Conservation (phyloP, 2,888 invertebrate species). For the Heliothis peltigera region DNA sequence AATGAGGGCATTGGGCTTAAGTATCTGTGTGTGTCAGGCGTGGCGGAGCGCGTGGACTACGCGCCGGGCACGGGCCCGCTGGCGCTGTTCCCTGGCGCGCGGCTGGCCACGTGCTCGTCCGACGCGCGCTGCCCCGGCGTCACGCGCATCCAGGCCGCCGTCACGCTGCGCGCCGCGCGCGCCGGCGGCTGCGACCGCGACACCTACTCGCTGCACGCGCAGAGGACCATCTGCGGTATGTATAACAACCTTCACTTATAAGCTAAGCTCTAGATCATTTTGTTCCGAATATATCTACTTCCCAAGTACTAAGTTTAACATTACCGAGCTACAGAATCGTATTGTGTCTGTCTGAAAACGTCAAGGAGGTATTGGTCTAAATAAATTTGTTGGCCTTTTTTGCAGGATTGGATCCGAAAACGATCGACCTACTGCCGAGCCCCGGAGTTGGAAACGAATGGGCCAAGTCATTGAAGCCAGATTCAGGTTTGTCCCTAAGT, state of each 20-base stretch:
- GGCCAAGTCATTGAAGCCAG: conserved; percentile 95
- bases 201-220: conserved; percentile 96
- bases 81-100: conserved; percentile 95
- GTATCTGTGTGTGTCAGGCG: too few relatives aligned
- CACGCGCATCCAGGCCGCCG: conserved; percentile 91
- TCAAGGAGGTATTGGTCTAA: too few relatives aligned
- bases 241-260: neutral
- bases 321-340: too few relatives aligned
- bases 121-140: conserved; percentile 95
- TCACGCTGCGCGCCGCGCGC: conserved; percentile 94
- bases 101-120: conserved; percentile 97
- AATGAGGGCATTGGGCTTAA: too few relatives aligned
- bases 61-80: conserved; percentile 95
- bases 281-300: too few relatives aligned
- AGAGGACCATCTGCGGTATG: conserved; percentile 95
- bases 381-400: too few relatives aligned
- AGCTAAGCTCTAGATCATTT: too few relatives aligned
- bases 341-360: too few relatives aligned
- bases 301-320: too few relatives aligned
- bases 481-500: conserved; percentile 91
- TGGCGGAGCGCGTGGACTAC: conserved; percentile 96
- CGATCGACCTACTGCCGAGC: conserved; percentile 96
- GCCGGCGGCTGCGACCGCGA: conserved; percentile 98
- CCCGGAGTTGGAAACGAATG: conserved; percentile 94
- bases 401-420: conserved; percentile 92